Evolutionary conservation across 2,888 invertebrate species (phyloP).

Genomic region (Sminthurinus aureus): DNA sequence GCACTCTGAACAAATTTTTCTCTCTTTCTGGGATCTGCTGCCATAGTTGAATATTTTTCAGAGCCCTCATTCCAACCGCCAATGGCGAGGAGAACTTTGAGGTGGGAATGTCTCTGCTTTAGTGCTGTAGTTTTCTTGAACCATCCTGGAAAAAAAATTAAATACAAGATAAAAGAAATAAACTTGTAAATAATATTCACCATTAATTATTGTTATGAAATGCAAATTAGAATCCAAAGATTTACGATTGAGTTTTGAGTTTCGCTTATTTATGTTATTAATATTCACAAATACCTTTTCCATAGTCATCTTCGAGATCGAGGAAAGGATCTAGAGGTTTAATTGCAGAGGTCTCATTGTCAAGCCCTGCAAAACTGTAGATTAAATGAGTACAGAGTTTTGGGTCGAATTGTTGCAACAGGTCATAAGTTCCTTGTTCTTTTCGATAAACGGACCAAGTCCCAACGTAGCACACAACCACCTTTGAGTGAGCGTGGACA

Average conservation of each 20-base stretch:
- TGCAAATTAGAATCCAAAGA: too few relatives aligned
- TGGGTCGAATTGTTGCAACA: slow-evolving; percentile 73
- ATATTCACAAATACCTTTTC: too few relatives aligned
- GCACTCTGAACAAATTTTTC: slow-evolving; percentile 69
- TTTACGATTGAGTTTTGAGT: background rate
- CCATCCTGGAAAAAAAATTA: slow-evolving; percentile 58
- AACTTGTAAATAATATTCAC: too few relatives aligned
- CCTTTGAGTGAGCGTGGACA: slow-evolving; percentile 63
- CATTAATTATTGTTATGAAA: too few relatives aligned
- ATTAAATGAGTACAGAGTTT: slow-evolving; percentile 77
- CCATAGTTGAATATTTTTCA: slow-evolving; percentile 67
- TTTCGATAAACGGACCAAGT: slow-evolving; percentile 78
- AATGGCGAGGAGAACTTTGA: slow-evolving; percentile 62
- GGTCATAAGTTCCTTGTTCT: slow-evolving; percentile 72
- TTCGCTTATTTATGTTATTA: background rate
- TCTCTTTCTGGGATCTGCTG: slow-evolving; percentile 63
- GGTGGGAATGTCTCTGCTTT: slow-evolving; percentile 61
- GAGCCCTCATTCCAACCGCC: slow-evolving; percentile 69
- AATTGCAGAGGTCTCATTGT: slow-evolving; percentile 65
- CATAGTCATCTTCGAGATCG: slow-evolving; percentile 72
- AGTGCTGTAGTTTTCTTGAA: slow-evolving; percentile 62
- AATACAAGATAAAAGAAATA: background rate
- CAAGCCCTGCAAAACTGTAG: slow-evolving; percentile 76
- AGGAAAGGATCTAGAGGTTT: slow-evolving; percentile 61
- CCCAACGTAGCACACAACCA: slow-evolving; percentile 77